Percentiles rank a stretch among this genome's conserved stretches.
Conservation (phyloP, 2,113 vertebrate genomes). For the Dicaeum eximium region DNA sequence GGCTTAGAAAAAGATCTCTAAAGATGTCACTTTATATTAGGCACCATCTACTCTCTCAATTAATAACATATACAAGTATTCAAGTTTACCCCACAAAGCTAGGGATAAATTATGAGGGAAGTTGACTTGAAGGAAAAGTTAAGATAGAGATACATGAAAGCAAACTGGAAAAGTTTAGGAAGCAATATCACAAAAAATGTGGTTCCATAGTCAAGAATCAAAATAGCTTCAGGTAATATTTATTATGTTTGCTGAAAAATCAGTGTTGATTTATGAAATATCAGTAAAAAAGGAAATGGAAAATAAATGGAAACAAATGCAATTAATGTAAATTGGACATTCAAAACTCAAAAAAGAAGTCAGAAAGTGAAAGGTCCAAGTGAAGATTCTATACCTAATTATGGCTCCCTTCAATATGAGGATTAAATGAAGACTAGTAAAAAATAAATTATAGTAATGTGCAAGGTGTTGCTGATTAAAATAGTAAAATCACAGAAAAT, state of each 20-base stretch:
- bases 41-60: background rate
- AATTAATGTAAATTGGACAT: background rate
- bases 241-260: background rate
- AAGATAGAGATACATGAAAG: background rate
- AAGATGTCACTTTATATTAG: background rate
- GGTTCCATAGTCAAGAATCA: background rate
- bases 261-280: background rate
- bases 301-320: background rate
- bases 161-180: background rate
- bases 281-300: background rate
- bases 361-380: background rate
- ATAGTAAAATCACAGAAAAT: background rate
- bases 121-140: background rate
- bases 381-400: background rate
- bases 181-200: background rate
- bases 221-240: background rate
- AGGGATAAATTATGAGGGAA: background rate
- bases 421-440: background rate
- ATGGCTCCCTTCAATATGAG: background rate
- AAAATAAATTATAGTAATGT: background rate
- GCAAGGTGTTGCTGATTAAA: background rate
- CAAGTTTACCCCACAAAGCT: background rate
- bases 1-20: background rate
- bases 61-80: background rate
- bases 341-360: background rate